A percentile compares a stretch with the other conserved stretches of the same genome.
These are phyloP conservation scores for Cremastinae sp. DNA, from an alignment of 2,888 invertebrate genomes.

Conservation along the genomic window DNA sequence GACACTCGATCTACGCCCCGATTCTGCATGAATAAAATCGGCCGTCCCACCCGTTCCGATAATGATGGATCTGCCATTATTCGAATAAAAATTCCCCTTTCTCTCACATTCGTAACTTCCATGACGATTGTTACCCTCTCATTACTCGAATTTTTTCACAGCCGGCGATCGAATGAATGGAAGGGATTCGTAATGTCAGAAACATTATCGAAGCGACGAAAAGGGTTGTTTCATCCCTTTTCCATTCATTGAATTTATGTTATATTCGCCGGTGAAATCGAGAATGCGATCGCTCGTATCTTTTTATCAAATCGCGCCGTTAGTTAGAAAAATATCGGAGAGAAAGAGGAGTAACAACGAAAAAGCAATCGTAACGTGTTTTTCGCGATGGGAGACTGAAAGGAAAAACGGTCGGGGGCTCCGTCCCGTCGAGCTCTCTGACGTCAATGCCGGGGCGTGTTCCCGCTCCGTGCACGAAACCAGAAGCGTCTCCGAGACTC, in stretches of 20 bases:
- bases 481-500: conserved; percentile 1
- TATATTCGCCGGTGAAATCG: background rate
- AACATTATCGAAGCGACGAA: background rate
- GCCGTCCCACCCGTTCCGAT: conserved; percentile 20
- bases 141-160: background rate
- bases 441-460: background rate
- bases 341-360: conserved; percentile 20
- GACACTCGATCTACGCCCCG: conserved; percentile 1
- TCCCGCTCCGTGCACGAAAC: background rate
- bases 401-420: conserved; percentile 35
- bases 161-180: conserved; percentile 28
- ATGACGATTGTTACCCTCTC: conserved; percentile 8
- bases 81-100: conserved; percentile 27
- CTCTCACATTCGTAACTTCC: background rate
- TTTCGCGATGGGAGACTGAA: conserved; percentile 41
- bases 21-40: conserved; percentile 20
- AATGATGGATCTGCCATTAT: conserved; percentile 16
- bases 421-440: conserved; percentile 35
- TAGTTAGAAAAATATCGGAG: conserved; percentile 29
- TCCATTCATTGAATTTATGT: conserved; percentile 4
- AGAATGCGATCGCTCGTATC: too few relatives aligned
- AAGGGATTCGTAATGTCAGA: conserved; percentile 10
- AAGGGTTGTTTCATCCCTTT: background rate
- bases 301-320: background rate
- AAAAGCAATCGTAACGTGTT: conserved; percentile 36